These are phyloP conservation scores for Dromococcyx pavoninus DNA, from an alignment of 2,797 vertebrate species.

Conservation along the genomic window DNA sequence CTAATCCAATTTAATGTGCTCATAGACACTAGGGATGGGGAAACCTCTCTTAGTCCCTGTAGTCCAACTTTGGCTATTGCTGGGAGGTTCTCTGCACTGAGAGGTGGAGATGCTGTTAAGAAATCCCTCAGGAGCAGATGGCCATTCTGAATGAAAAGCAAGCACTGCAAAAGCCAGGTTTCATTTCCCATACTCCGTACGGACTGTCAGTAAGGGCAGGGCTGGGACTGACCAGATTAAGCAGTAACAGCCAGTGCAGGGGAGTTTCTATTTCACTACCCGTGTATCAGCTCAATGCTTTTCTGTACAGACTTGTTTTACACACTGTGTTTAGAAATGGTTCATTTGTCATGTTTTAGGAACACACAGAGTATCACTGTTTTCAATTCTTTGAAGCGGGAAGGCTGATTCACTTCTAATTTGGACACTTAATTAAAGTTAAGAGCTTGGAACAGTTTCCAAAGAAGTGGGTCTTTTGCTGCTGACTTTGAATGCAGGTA, in stretches of 20 bases:
- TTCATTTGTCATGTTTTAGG: constrained; percentile 25
- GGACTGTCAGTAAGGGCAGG: background rate
- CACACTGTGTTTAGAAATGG: background rate
- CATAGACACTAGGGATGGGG: background rate
- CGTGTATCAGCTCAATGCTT: background rate
- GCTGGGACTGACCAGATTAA: background rate
- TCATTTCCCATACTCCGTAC: background rate
- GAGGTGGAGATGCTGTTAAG: background rate
- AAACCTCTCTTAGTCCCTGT: background rate
- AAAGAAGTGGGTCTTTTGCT: background rate
- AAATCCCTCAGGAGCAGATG: background rate
- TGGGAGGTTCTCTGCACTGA: background rate
- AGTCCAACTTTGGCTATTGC: background rate
- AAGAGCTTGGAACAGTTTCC: background rate
- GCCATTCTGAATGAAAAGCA: background rate
- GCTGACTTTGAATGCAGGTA: background rate
- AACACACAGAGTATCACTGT: background rate
- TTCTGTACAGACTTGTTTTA: background rate
- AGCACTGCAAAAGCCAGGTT: background rate
- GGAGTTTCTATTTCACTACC: background rate
- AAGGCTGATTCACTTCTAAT: constrained; percentile 28
- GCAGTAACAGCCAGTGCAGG: background rate
- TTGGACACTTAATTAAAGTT: constrained; percentile 33
- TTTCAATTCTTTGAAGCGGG: constrained; percentile 4
- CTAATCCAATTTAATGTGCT: background rate